phyloP scores from a whole-genome alignment of 2,888 invertebrate genomes.

The Sinohyriopsis cumingii region DNA sequence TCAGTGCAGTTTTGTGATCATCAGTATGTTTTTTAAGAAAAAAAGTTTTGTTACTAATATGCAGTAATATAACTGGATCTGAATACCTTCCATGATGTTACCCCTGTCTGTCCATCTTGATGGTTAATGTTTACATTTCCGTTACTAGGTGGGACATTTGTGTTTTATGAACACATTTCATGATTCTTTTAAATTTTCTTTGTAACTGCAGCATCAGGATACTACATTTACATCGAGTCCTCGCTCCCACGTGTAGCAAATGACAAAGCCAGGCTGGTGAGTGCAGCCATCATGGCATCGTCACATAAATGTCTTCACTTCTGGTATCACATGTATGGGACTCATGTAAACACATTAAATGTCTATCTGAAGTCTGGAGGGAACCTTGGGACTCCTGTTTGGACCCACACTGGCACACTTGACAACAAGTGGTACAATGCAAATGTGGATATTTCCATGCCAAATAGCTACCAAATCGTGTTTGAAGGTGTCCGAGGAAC shows the following conservation, averaged over 20 bases:
- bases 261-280: constrained; percentile 49
- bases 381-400: constrained; percentile 41
- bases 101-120: too few relatives aligned
- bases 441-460: constrained; percentile 38
- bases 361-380: constrained; percentile 47
- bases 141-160: too few relatives aligned
- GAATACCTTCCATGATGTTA: too few relatives aligned
- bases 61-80: too few relatives aligned
- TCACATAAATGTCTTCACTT: constrained; percentile 55
- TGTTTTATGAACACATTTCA: too few relatives aligned
- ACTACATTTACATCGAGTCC: constrained; percentile 60
- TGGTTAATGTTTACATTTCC: too few relatives aligned
- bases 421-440: constrained; percentile 59
- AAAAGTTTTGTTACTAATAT: too few relatives aligned
- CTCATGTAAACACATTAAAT: constrained; percentile 55
- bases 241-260: constrained; percentile 44
- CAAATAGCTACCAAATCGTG: constrained; percentile 48
- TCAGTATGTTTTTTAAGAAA: too few relatives aligned
- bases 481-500: constrained; percentile 61
- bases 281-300: constrained; percentile 29
- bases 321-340: constrained; percentile 69
- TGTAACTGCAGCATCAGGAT: constrained; percentile 32
- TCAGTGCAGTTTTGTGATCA: too few relatives aligned
- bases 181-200: too few relatives aligned
- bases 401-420: constrained; percentile 56